phyloP scores from a whole-genome alignment of 1,140 invertebrate species.

The Saccostrea cuccullata region DNA sequence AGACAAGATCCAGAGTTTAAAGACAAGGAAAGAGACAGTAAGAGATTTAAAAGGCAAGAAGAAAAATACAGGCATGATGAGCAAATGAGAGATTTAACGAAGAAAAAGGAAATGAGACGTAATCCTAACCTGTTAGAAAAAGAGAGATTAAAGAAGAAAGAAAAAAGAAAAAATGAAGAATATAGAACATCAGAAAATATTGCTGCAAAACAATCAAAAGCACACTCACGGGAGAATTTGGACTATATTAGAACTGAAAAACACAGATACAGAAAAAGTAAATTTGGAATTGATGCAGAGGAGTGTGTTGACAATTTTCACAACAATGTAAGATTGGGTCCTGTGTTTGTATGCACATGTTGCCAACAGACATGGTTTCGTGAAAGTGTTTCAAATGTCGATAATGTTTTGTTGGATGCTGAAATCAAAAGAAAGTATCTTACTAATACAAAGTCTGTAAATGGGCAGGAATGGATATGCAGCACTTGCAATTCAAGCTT shows the following conservation, averaged over 20 bases:
- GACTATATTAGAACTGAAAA: constrained; percentile 11
- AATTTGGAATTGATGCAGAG: constrained; percentile 4
- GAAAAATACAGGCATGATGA: constrained; percentile 16
- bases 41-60: neutral
- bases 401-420: neutral
- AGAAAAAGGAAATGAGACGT: constrained; percentile 46
- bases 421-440: too few species aligned
- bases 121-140: neutral
- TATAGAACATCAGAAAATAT: constrained; percentile 16
- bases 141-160: constrained; percentile 33
- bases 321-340: constrained; percentile 33
- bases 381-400: neutral
- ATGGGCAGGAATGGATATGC: constrained; percentile 36
- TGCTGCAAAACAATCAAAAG: neutral
- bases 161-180: constrained; percentile 37
- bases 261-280: constrained; percentile 15
- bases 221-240: constrained; percentile 17
- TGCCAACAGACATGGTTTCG: too few species aligned
- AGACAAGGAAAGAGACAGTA: too few species aligned
- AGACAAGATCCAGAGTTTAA: too few species aligned
- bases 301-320: constrained; percentile 44
- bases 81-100: constrained; percentile 21
- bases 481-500: constrained; percentile 27
- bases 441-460: constrained; percentile 33
- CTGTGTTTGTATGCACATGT: neutral